Conservation (phyloP, 2,888 invertebrate species). For the Petrolisthes manimaculis region DNA sequence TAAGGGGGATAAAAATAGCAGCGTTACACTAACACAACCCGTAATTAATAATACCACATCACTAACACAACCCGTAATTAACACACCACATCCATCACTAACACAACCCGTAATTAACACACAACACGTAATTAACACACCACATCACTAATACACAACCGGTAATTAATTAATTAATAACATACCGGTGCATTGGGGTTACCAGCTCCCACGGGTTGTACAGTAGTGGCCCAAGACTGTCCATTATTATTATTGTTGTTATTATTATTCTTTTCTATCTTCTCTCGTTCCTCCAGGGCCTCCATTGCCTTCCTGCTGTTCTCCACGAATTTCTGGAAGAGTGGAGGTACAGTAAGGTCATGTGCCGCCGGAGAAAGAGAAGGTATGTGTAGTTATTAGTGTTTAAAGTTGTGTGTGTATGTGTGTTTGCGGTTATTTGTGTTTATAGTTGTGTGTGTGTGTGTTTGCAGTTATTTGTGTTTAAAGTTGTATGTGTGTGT, state of each 20-base stretch:
- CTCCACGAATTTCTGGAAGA: constrained; percentile 74
- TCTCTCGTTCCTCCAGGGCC: constrained; percentile 65
- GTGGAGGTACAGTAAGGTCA: not conserved
- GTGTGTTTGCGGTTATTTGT: no score
- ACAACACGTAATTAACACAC: no score
- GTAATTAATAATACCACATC: no score
- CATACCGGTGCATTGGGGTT: no score
- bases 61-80: no score
- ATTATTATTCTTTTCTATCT: not conserved
- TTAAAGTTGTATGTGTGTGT: not conserved
- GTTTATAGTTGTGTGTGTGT: no score
- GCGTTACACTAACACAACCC: no score
- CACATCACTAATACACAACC: no score
- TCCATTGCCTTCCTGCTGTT: constrained; percentile 74
- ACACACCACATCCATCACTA: no score
- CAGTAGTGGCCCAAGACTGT: not conserved
- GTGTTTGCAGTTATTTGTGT: not conserved
- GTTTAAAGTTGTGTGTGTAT: not conserved
- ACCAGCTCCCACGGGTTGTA: not conserved
- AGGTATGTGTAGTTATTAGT: not conserved
- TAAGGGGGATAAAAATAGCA: no score
- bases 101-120: no score
- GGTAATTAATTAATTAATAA: no score
- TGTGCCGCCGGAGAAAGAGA: not conserved
- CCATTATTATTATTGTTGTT: not conserved